These are phyloP conservation scores for Apolygus lucorum DNA, from an alignment of 1,140 invertebrate genomes.

Conservation along the genomic window DNA sequence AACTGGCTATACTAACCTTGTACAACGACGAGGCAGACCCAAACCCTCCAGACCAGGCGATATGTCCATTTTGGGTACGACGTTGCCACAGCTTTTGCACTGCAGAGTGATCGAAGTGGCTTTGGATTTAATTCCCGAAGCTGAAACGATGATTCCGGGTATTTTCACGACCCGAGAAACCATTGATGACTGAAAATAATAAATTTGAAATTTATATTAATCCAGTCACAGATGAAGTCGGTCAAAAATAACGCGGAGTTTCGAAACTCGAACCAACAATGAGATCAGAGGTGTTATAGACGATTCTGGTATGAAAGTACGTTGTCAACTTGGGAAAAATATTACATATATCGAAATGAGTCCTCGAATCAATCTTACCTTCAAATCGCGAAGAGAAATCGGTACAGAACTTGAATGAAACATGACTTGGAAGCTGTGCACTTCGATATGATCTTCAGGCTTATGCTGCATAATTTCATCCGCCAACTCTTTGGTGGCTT, in stretches of 20 bases:
- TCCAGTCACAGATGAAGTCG: too few relatives aligned
- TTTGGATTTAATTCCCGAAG: conserved; percentile 89
- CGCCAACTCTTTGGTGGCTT: conserved; percentile 92
- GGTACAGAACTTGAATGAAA: conserved; percentile 78
- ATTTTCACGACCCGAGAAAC: conserved; percentile 92
- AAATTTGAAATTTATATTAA: too few relatives aligned
- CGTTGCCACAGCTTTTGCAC: conserved; percentile 85
- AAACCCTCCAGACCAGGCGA: conserved; percentile 96
- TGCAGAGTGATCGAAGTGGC: conserved; percentile 92
- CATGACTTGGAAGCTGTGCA: conserved; percentile 91
- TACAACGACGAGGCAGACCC: conserved; percentile 90
- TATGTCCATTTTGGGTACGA: conserved; percentile 80
- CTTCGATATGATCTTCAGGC: conserved; percentile 78
- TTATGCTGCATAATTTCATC: conserved; percentile 92
- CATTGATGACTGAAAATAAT: conserved; percentile 75
- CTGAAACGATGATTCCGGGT: conserved; percentile 90
- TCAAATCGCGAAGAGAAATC: conserved; percentile 71
- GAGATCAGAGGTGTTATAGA: too few relatives aligned
- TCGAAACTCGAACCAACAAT: too few relatives aligned
- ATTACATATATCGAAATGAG: too few relatives aligned
- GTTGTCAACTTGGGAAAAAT: too few relatives aligned
- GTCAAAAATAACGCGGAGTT: too few relatives aligned
- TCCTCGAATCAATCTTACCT: conserved; percentile 59
- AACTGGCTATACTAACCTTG: too few relatives aligned
- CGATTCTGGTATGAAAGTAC: too few relatives aligned